phyloP scores from a whole-genome alignment of 2,888 invertebrate genomes.

The Fabriciana adippe region DNA sequence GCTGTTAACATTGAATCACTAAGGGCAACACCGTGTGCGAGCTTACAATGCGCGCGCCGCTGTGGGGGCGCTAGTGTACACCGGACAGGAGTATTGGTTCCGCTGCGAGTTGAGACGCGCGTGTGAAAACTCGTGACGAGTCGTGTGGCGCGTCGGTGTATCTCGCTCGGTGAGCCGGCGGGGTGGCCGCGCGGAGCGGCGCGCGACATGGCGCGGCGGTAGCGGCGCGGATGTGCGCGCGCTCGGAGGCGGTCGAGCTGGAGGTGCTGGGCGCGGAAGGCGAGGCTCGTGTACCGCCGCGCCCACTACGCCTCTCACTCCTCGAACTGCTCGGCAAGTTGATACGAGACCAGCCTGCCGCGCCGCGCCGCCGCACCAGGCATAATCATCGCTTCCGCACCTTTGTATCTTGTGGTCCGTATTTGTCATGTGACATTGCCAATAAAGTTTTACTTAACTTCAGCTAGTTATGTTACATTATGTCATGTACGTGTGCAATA shows the following conservation, averaged over 20 bases:
- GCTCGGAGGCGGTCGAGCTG: constrained; percentile 89
- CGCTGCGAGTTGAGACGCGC: constrained; percentile 54
- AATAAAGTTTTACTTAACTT: background rate
- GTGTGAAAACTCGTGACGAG: constrained; percentile 49
- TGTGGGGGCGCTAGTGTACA: constrained; percentile 44
- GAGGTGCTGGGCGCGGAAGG: constrained; percentile 90
- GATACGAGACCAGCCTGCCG: constrained; percentile 79
- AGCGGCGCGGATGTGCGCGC: constrained; percentile 90
- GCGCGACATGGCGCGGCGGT: constrained; percentile 87
- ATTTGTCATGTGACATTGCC: constrained; percentile 29
- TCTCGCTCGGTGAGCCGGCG: constrained; percentile 41
- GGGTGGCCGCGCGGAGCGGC: constrained; percentile 76
- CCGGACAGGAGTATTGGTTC: constrained; percentile 53
- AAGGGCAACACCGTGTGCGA: constrained; percentile 51
- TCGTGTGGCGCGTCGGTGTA: constrained; percentile 57
- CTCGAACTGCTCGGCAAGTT: constrained; percentile 85
- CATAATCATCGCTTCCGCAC: constrained; percentile 83
- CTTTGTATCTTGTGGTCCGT: constrained; percentile 78
- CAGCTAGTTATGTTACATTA: background rate
- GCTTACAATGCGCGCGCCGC: constrained; percentile 47
- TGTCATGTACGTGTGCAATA: background rate
- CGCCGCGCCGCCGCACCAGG: constrained; percentile 69
- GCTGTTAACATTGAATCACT: constrained; percentile 41
- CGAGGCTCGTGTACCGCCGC: constrained; percentile 87
- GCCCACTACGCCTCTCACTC: constrained; percentile 86